Evolutionary conservation across 2,888 invertebrate species (phyloP).

Genomic region (Chrysina gloriosa): DNA sequence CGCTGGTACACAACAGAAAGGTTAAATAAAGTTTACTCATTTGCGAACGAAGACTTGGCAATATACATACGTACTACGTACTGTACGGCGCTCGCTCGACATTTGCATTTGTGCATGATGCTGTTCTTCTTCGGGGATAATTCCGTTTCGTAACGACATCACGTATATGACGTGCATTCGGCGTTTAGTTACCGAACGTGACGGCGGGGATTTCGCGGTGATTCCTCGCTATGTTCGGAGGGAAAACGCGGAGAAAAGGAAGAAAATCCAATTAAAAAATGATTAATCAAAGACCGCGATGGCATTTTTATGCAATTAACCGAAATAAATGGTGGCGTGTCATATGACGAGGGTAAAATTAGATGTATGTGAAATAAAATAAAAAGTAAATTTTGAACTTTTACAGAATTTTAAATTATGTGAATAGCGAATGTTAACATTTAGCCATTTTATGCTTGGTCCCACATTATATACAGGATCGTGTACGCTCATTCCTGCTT

Average conservation of each 20-base stretch:
- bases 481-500: too few relatives aligned
- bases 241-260: conserved; percentile 11
- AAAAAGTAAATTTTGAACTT: too few relatives aligned
- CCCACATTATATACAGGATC: too few relatives aligned
- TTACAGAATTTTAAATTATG: too few relatives aligned
- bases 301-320: conserved; percentile 30
- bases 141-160: conserved; percentile 43
- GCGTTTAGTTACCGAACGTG: conserved; percentile 13
- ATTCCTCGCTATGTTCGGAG: neutral
- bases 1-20: conserved; percentile 47
- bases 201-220: conserved; percentile 7
- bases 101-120: conserved; percentile 33
- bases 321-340: neutral
- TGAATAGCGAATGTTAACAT: too few relatives aligned
- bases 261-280: conserved; percentile 32
- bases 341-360: too few relatives aligned
- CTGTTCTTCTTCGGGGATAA: conserved; percentile 45
- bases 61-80: conserved; percentile 55
- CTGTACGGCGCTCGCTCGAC: conserved; percentile 53
- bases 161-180: conserved; percentile 41
- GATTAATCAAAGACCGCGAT: conserved; percentile 20
- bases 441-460: too few relatives aligned
- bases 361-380: too few relatives aligned
- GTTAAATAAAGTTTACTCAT: conserved; percentile 62
- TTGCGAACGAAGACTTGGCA: conserved; percentile 51